Base-by-base conservation (phyloP, 2,113 vertebrate genomes). In the Hipposideros armiger region DNA sequence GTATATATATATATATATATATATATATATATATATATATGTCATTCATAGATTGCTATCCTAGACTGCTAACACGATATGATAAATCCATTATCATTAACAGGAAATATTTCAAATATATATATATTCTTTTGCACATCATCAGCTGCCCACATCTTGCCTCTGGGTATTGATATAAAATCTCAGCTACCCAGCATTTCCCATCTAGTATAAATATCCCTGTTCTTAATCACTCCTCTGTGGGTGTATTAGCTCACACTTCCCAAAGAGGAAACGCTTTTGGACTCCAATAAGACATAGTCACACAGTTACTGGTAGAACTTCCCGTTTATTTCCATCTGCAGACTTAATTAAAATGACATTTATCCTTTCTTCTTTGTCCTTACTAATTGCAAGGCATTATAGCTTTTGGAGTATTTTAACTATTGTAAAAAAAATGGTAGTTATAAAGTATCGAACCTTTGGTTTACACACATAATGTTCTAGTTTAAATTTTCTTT, bases 201-300 rank as follows among this genome's bases (percentile, higher is more conserved):
- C 94, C 86, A 81, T 97, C 93, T 72, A 97, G 78, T 95, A 97
- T 95, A 97, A 96, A 97, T 95, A 95, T 91, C 85, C 13, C 69
- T 70, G 47, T 80, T 84, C 78, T 89, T 91, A 92, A 93, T 97
- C 88, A 97, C 95, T 93, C 77, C n/a, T 86, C 77, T 95, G 96
- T 96, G 89, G 93, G 91, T 93, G 83, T 93, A 96, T 97, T 95
- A 97, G 82, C 85, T 97, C 96, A 94, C 86, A 88, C 82, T 95
- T 97, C 95, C 74, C 94, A 95, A 97, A 97, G 94, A 97, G 93
- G 85, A 96, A 89, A 96, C 58, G 91, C 94, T 91, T 97, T 83
- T 32, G 78, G 88, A 93, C 88, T 96, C 92, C 83, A 93, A 87
- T 76, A 96, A 94, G 92, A 95, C 22, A 66, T 20, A 96, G 85